Base-by-base conservation (phyloP, 2,113 vertebrate species). In the Salvelinus alpinus region DNA sequence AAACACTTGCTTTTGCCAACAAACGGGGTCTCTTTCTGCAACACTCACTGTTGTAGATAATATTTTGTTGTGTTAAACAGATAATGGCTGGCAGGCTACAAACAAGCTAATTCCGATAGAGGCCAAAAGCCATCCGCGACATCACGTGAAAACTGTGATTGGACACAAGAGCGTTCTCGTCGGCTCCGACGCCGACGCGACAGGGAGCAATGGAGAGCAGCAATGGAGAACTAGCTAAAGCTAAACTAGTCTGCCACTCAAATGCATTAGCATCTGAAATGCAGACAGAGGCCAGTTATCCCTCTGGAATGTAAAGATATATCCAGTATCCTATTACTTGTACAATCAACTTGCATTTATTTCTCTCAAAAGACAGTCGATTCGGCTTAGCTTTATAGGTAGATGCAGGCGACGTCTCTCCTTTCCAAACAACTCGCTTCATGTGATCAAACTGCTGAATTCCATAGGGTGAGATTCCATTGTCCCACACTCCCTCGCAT, bases 71-170 rank as follows among this genome's bases (percentile, higher is more conserved):
- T 14, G 77, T 1, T 59, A 47, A 31, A 80, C 74, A 80, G 77
- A 65, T 70, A 80, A 73, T 88, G 86, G 84, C 86, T 85, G 2
- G 74, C 73, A 65, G 62, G 18, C 38, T 44, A 44, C 9, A 25
- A 29, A 62, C 48, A 78, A 73, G 64, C 78, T 74, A 71, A 69
- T 34, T 29, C 16, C 16, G 24, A 44, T 44, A 25, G 57, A 68
- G 89, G 82, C 85, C 87, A 4, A 13, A 2, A 22, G 77, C 77
- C 74, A 75, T 1, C 88, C 84, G 64, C 89, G 88, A 82, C 89
- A 84, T 90, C 5, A 81, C 87, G 86, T 86, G 65, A 16, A 47
- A 2, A 20, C 66, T 27, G 24, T 38, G 57, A 76, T 79, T 71
- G 84, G 54, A 64, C 38, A 25, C 60, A 13, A 9, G 74, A 66